Evolutionary conservation across 2,797 vertebrate genomes (phyloP), one percentile per base, ranked within the genome.

Genomic region (Xenopus petersii): DNA sequence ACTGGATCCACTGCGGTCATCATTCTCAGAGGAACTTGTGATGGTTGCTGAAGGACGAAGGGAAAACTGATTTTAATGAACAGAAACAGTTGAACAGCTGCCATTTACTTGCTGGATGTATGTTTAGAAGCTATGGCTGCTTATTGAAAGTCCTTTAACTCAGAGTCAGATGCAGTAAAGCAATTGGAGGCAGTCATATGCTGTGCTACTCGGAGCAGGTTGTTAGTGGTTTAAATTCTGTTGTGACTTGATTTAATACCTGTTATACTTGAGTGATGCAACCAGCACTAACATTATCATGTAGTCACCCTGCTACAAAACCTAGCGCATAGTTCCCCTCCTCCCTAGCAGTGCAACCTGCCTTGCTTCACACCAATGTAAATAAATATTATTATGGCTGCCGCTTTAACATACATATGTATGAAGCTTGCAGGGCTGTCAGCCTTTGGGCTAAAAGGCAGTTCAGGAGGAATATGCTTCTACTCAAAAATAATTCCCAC

Each of bases 1-100:
- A 85, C 97, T 99, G 85, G 96, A 99, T 80, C 96, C 97, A 42
- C 97, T 98, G 76, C 95, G 96, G 87, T 99, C 97, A 77, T 98
- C 98, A 62, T 98, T 99, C 88, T 99, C 97, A 5, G 98, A 99
- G 11, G 98, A 99, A 88, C 97, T 99, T 71, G 96, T 99, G 89
- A 98, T 94, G 70, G 97, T 98, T 85, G 97, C 97, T 98, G 84
- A 80, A 81, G 84, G 46, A 83, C 30, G 46, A 79, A 67, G 76
- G 69, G 17, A 59, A 2, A 79, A 42, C 15, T 3, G 3, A n/a
- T 17, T 46, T 46, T 62, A 26, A n/a, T 47, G 36, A 51, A 36
- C 2, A 51, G 24, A 47, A 36, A 6, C 42, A 42, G 36, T 3
- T 42, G 36, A 42, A 42, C 36, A 42, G 36, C 36, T 56, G 55